Conservation (phyloP, 2,888 invertebrate genomes). For the Nematopogon swammerdamellus region DNA sequence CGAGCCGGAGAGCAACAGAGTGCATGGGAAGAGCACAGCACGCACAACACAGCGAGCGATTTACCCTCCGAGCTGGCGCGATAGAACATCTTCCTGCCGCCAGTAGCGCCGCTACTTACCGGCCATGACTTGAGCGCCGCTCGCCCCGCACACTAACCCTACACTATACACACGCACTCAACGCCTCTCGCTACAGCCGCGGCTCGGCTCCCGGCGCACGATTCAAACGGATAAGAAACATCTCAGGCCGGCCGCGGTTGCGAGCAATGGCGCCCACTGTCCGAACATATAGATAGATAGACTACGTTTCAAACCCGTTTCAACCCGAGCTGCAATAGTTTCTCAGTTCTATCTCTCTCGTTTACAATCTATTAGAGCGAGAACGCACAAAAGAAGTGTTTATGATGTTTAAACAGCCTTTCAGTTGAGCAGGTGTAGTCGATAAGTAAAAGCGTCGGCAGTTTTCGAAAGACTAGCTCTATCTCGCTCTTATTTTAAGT, state of each 20-base stretch:
- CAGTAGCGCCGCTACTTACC: constrained; percentile 67
- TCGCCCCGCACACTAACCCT: constrained; percentile 53
- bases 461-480: too few species aligned
- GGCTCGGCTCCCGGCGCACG: constrained; percentile 43
- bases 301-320: constrained; percentile 15
- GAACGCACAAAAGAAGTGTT: too few species aligned
- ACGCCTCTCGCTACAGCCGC: constrained; percentile 51
- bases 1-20: constrained; percentile 42
- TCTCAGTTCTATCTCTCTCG: too few species aligned
- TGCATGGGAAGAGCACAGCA: constrained; percentile 47
- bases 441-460: too few species aligned
- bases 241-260: constrained; percentile 56
- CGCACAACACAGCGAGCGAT: constrained; percentile 52
- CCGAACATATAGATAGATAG: too few species aligned
- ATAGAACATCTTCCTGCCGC: constrained; percentile 59
- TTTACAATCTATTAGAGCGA: too few species aligned
- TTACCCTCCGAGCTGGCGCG: constrained; percentile 59
- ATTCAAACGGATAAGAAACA: constrained; percentile 60
- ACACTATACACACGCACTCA: constrained; percentile 50
- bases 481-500: too few species aligned
- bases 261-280: constrained; percentile 57
- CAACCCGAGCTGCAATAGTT: too few species aligned
- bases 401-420: too few species aligned
- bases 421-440: too few species aligned
- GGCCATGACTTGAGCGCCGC: constrained; percentile 66